Conservation (phyloP, 2,113 vertebrate species). For the Sigmodon hispidus region DNA sequence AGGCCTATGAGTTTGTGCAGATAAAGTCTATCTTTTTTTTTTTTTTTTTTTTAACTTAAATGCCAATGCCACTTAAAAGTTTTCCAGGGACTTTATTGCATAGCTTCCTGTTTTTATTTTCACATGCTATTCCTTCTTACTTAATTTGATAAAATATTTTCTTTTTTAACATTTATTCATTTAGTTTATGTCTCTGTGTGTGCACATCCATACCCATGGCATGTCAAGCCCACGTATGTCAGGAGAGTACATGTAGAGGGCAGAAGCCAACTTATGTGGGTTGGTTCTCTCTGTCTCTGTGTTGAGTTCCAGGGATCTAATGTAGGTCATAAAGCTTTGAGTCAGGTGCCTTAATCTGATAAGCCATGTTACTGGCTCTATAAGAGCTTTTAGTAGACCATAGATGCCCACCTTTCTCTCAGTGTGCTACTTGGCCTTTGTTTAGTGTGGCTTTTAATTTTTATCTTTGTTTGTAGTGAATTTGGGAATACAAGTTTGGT, state of each 20-base stretch:
- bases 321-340: background rate
- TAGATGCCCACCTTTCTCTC: background rate
- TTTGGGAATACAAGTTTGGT: background rate
- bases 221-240: background rate
- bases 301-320: background rate
- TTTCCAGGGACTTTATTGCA: background rate
- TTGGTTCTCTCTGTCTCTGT: background rate
- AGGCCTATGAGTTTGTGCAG: rapidly evolving
- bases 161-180: background rate
- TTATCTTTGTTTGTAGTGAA: background rate
- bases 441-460: background rate
- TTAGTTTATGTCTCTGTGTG: background rate
- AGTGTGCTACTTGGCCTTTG: too few relatives aligned
- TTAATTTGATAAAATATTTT: background rate
- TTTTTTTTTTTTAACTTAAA: background rate
- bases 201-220: background rate
- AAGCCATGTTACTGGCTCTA: too few relatives aligned
- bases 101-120: rapidly evolving
- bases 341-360: background rate
- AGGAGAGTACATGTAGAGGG: background rate
- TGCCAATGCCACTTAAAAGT: too few relatives aligned
- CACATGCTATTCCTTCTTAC: background rate
- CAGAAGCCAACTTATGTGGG: background rate
- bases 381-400: background rate
- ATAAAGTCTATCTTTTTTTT: rapidly evolving